Evolutionary conservation across 1,140 invertebrate genomes (phyloP).

Genomic region (Oncopeltus fasciatus): DNA sequence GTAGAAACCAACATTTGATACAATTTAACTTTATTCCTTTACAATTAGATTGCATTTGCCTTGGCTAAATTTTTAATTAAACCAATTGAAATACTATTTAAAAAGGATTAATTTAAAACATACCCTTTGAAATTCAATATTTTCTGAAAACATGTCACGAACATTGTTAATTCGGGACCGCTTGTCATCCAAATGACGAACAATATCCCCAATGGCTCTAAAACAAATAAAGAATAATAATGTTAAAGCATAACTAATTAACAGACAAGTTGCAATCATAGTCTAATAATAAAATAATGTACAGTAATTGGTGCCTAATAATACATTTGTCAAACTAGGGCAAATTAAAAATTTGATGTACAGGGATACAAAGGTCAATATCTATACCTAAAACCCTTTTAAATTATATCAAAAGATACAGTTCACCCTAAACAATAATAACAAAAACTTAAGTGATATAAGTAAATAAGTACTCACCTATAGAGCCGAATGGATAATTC

Average conservation of each 20-base stretch:
- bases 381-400: too few species aligned
- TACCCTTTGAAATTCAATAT: slow-evolving; percentile 34
- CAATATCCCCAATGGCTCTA: slow-evolving; percentile 33
- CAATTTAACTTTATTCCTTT: not conserved
- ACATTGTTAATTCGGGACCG: slow-evolving; percentile 31
- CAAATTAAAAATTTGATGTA: too few species aligned
- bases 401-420: too few species aligned
- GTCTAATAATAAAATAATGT: not conserved
- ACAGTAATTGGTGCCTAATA: not conserved
- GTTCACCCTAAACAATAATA: too few species aligned
- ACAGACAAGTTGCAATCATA: slow-evolving; percentile 2
- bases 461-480: too few species aligned
- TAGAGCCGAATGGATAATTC: slow-evolving; percentile 32
- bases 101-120: not conserved
- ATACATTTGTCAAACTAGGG: not conserved
- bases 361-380: too few species aligned
- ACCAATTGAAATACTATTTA: too few species aligned
- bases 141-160: slow-evolving; percentile 34
- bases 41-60: not conserved
- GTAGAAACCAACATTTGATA: too few species aligned
- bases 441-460: too few species aligned
- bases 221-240: slow-evolving; percentile 15
- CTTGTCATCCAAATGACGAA: slow-evolving; percentile 34
- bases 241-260: not conserved
- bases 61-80: not conserved